Base-by-base conservation (phyloP, 2,888 invertebrate species). In the Choreutis nemorana region DNA sequence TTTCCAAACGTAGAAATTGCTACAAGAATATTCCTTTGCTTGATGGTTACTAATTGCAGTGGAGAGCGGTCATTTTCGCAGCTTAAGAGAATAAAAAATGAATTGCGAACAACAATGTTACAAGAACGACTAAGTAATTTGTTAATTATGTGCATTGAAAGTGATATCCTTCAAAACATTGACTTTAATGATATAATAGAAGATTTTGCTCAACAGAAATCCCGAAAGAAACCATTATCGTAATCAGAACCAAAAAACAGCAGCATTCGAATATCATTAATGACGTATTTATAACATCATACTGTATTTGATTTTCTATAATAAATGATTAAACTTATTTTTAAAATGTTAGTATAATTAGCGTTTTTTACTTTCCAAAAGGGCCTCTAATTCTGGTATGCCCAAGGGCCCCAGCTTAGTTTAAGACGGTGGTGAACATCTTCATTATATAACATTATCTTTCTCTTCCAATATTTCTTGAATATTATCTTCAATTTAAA, bases 181-280 rank as follows among this genome's bases (percentile, higher is more conserved):
- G 23, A 35, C 22, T 33, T 35, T 18, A 18, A 37, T 30, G 31
- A 33, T 30, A 24, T 35, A 28, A 30, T 33, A 30, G 29, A 35
- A 31, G 31, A 32, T 32, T 35, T 38, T 34, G 35, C 31, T 31
- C 28, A 37, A 33, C 28, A 33, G 28, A 33, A 37, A 33, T 35
- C 33, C 21, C 30, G 35, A 32, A 35, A 18, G 13, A 32, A 33
- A 36, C 24, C 28, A 11, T 28, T 22, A 36, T 29, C 29, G n/a
- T n/a, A n/a, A n/a, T n/a, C n/a, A n/a, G n/a, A n/a, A n/a, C 13
- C 3, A 29, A 29, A 12, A 12, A 24, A 3, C 16, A 27, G 20
- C 20, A 21, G 28, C 21, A 28, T 20, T 3, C 12, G 24, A 25
- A 24, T 24, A 24, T 25, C 24, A 29, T 29, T 29, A 29, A 29